Evolutionary conservation across 2,113 vertebrate genomes (phyloP).

Genomic region (Salvator merianae): DNA sequence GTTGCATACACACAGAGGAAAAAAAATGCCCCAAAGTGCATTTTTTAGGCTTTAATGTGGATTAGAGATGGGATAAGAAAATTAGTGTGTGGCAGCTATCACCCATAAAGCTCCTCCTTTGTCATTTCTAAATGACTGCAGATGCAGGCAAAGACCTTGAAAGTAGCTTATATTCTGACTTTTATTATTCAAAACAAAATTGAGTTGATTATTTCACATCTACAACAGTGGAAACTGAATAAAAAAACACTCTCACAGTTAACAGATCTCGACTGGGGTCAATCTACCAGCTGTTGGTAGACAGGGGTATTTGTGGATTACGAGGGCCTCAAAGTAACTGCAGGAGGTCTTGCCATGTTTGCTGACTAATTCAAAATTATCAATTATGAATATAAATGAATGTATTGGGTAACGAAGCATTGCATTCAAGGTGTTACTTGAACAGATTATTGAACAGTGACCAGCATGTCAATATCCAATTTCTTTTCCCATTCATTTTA

Average conservation of each 20-base stretch:
- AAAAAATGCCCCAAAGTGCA: no score
- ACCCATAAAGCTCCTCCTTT: no score
- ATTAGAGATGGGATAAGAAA: no score
- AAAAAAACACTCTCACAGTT: not conserved
- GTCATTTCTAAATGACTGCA: no score
- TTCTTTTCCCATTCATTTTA: conserved; percentile 28
- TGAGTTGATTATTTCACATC: not conserved
- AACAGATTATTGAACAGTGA: not conserved
- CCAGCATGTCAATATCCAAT: not conserved
- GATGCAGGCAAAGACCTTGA: no score
- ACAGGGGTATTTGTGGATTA: not conserved
- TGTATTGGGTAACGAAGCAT: not conserved
- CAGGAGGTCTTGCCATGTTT: not conserved
- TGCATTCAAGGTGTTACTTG: not conserved
- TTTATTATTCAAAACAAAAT: not conserved
- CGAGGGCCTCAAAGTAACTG: not conserved
- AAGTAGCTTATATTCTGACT: no score
- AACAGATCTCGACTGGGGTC: not conserved
- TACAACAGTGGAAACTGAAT: not conserved
- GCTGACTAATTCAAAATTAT: no score
- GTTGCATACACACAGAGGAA: no score
- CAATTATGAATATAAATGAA: not conserved
- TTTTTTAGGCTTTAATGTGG: no score
- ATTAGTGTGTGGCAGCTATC: no score
- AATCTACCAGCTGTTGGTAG: not conserved